Percentiles rank a stretch among this genome's conserved stretches.
These are phyloP conservation scores for Lacanobia wlatinum DNA, from an alignment of 2,888 invertebrate genomes.

Conservation along the genomic window DNA sequence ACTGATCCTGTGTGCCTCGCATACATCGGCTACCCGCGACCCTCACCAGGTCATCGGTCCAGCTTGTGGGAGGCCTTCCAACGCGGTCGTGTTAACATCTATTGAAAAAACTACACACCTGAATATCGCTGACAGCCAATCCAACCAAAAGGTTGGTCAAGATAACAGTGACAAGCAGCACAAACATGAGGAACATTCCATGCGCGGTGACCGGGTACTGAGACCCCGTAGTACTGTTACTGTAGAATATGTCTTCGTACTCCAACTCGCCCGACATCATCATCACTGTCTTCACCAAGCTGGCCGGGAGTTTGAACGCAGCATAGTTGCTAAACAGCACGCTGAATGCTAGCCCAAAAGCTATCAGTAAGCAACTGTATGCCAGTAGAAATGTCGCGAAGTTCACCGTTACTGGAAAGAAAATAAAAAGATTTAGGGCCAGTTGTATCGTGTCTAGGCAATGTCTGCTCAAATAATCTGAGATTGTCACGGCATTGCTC, in stretches of 20 bases:
- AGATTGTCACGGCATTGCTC: neutral
- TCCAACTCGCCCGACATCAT: constrained; percentile 97
- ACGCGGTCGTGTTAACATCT: neutral
- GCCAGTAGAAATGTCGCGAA: constrained; percentile 95
- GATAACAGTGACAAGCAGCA: constrained; percentile 95
- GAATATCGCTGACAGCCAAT: constrained; percentile 96
- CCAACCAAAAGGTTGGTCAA: constrained; percentile 96
- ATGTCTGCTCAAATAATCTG: neutral
- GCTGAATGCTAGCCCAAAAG: constrained; percentile 95
- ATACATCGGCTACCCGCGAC: too few species aligned
- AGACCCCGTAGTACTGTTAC: constrained; percentile 87
- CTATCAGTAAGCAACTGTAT: constrained; percentile 95
- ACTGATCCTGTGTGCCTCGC: too few species aligned
- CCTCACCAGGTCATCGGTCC: too few species aligned
- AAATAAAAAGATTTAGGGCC: neutral
- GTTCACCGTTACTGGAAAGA: constrained; percentile 93
- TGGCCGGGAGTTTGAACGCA: constrained; percentile 92
- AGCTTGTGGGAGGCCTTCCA: too few species aligned
- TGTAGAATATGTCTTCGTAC: constrained; percentile 95
- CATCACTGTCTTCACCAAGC: constrained; percentile 94
- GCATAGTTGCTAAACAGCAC: constrained; percentile 95
- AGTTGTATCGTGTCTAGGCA: neutral
- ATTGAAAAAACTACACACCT: constrained; percentile 79
- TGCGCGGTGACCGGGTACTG: constrained; percentile 94
- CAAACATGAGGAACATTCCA: constrained; percentile 94